Percentiles rank a stretch among this genome's conserved stretches.
Conservation (phyloP, 1,140 invertebrate species). For the Phocides pigmalion region DNA sequence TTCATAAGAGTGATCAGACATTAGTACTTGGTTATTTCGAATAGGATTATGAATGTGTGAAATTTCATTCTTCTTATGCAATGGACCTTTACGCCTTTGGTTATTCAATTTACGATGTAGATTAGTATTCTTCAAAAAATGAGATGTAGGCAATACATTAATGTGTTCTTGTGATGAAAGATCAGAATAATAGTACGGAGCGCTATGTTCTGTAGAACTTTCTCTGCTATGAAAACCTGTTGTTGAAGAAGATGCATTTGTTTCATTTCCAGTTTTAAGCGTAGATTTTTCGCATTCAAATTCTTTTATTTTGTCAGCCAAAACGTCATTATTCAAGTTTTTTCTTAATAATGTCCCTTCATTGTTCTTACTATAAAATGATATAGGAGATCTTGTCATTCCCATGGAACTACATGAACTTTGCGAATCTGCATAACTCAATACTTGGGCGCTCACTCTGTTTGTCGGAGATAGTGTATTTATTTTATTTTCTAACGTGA, state of each 20-base stretch:
- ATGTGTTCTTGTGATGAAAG: conserved; percentile 85
- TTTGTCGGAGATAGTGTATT: conserved; percentile 43
- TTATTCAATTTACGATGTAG: conserved; percentile 87
- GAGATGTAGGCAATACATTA: conserved; percentile 70
- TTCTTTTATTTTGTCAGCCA: conserved; percentile 77
- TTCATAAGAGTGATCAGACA: conserved; percentile 80
- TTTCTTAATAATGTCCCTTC: conserved; percentile 68
- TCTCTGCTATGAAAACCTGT: conserved; percentile 80
- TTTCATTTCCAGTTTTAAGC: conserved; percentile 57
- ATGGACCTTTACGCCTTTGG: conserved; percentile 84
- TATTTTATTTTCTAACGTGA: conserved; percentile 47
- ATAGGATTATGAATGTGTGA: conserved; percentile 92
- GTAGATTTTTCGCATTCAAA: conserved; percentile 71
- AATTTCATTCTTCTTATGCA: conserved; percentile 89
- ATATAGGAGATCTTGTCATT: conserved; percentile 68
- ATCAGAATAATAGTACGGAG: conserved; percentile 95
- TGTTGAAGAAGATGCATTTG: conserved; percentile 60
- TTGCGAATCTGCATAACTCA: conserved; percentile 54
- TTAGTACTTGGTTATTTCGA: conserved; percentile 69
- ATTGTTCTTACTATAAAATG: conserved; percentile 79
- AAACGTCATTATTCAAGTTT: conserved; percentile 70
- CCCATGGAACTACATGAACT: conserved; percentile 66
- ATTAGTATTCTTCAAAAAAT: conserved; percentile 80
- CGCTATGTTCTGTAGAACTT: conserved; percentile 85
- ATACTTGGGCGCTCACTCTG: conserved; percentile 10